Conservation (phyloP, 2,888 invertebrate genomes). For the Ecliptopera silaceata region DNA sequence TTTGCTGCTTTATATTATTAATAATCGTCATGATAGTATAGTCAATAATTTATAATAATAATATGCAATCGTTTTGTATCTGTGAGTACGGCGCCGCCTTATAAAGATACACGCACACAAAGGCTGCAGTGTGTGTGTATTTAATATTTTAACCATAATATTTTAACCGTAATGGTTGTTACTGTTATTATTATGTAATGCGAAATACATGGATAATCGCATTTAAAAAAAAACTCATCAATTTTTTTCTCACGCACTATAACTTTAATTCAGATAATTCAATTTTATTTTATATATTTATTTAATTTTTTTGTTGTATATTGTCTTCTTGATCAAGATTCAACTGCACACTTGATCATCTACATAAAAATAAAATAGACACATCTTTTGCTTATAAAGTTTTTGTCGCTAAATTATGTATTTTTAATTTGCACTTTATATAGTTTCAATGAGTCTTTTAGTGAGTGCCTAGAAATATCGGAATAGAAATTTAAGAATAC, state of each 20-base stretch:
- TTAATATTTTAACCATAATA: conserved; percentile 16
- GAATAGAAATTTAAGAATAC: conserved; percentile 20
- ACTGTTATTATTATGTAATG: conserved; percentile 9
- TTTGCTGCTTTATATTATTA: conserved; percentile 19
- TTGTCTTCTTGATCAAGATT: conserved; percentile 2
- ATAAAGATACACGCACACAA: conserved; percentile 12
- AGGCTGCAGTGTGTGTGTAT: conserved; percentile 18
- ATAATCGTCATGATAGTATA: conserved; percentile 15
- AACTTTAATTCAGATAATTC: neutral
- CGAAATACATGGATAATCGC: conserved; percentile 11
- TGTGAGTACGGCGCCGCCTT: conserved; percentile 25
- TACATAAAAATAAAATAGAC: conserved; percentile 8
- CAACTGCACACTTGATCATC: neutral
- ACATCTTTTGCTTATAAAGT: neutral
- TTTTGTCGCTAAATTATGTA: neutral
- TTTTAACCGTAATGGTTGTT: conserved; percentile 9
- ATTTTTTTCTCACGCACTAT: conserved; percentile 4
- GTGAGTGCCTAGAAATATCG: conserved; percentile 30
- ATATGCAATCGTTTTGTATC: conserved; percentile 21
- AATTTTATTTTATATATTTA: neutral
- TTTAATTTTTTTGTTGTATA: neutral
- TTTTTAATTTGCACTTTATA: conserved; percentile 15
- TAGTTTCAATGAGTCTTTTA: conserved; percentile 6
- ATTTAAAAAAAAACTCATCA: conserved; percentile 7
- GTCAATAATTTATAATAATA: conserved; percentile 23